Evolutionary conservation across 2,888 invertebrate genomes (phyloP).

Genomic region (Lutraria lutraria): DNA sequence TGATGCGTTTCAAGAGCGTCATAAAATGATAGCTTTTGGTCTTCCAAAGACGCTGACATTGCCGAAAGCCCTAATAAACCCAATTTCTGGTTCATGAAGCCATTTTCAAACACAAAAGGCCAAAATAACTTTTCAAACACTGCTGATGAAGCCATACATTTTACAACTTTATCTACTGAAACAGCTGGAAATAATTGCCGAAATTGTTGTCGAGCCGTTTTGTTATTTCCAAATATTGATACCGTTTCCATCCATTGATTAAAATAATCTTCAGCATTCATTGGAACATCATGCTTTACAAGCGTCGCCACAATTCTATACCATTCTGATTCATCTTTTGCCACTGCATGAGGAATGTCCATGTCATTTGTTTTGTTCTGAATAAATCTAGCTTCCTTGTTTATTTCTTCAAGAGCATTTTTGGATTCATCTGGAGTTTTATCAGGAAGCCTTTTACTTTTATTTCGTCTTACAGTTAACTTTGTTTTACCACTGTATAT

Average conservation of each 20-base stretch:
- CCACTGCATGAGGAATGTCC: not conserved
- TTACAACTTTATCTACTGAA: not conserved
- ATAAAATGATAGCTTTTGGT: slow-evolving; percentile 27
- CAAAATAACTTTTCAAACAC: slow-evolving; percentile 27
- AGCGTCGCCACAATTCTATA: not conserved
- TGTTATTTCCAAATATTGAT: slow-evolving; percentile 25
- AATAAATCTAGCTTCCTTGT: not conserved
- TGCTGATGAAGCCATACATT: not conserved
- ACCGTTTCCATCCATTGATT: slow-evolving; percentile 24
- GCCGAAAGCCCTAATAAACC: slow-evolving; percentile 18
- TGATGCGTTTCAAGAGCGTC: slow-evolving; percentile 15
- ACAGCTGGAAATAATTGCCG: not conserved
- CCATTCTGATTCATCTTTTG: not conserved
- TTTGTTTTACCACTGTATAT: too few species aligned
- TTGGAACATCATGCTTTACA: not conserved
- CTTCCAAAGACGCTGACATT: not conserved
- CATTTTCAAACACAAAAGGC: slow-evolving; percentile 25
- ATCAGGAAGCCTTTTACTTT: too few species aligned
- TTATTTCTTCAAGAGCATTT: too few species aligned
- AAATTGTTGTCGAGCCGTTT: slow-evolving; percentile 7
- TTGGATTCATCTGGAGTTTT: too few species aligned
- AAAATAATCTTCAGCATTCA: not conserved
- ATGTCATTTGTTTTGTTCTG: not conserved
- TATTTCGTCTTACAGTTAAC: too few species aligned
- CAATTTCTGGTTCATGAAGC: slow-evolving; percentile 33